phyloP scores from a whole-genome alignment of 2,888 invertebrate genomes.

The Drosophila borborema region DNA sequence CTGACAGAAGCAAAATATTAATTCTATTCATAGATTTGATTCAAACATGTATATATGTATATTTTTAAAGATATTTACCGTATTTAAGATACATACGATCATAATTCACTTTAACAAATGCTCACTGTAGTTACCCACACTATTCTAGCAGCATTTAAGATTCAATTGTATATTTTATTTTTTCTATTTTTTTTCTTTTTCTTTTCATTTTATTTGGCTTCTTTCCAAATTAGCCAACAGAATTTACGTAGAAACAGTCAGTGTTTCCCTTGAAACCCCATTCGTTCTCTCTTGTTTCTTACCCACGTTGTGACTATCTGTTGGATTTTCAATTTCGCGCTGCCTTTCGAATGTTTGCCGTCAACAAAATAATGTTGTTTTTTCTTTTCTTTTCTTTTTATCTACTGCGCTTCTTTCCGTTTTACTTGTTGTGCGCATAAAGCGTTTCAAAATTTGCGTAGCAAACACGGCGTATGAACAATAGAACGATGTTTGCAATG shows the following conservation, averaged over 20 bases:
- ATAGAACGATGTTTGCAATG: slow-evolving; percentile 27
- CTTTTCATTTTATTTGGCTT: slow-evolving; percentile 56
- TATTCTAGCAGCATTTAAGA: slow-evolving; percentile 33
- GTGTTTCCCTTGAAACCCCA: slow-evolving; percentile 25
- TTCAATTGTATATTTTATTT: slow-evolving; percentile 44
- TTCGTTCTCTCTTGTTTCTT: slow-evolving; percentile 6
- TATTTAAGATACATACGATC: neutral
- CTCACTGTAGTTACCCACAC: slow-evolving; percentile 52
- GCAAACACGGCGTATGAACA: slow-evolving; percentile 59
- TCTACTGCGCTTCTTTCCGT: neutral
- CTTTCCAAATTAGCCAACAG: slow-evolving; percentile 72
- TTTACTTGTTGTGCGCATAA: slow-evolving; percentile 29
- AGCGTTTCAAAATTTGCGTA: slow-evolving; percentile 16
- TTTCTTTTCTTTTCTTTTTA: slow-evolving; percentile 5
- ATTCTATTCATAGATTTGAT: neutral
- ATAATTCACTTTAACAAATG: slow-evolving; percentile 33
- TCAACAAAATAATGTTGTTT: slow-evolving; percentile 33
- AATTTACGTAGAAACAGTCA: slow-evolving; percentile 54
- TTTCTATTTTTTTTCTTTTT: slow-evolving; percentile 38
- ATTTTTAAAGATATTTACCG: neutral
- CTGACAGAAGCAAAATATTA: neutral
- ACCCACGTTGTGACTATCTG: slow-evolving; percentile 40
- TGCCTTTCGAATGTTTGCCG: slow-evolving; percentile 44
- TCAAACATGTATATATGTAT: neutral
- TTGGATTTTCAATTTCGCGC: slow-evolving; percentile 66